phyloP scores from a whole-genome alignment of 2,113 vertebrate genomes.

The Sorex araneus region DNA sequence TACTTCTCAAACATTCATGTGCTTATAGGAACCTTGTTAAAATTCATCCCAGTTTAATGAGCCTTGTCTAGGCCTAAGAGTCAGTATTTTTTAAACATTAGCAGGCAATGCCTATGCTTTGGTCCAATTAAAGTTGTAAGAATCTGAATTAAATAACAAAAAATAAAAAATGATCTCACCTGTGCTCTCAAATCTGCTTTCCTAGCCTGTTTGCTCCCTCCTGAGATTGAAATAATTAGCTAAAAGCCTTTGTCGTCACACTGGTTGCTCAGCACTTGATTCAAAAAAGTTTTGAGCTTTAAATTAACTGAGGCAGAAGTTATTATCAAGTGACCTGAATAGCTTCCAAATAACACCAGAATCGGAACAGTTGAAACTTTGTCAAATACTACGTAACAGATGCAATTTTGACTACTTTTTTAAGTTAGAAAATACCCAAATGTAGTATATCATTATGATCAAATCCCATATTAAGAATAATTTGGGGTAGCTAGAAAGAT shows the following conservation, averaged over 20 bases:
- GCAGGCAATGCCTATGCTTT: not conserved
- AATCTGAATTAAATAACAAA: not conserved
- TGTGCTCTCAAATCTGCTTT: not conserved
- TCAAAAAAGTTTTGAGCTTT: conserved; percentile 60
- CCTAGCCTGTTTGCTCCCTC: not conserved
- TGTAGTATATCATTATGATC: not conserved
- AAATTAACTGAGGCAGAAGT: conserved; percentile 53
- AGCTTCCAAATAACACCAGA: conserved; percentile 24
- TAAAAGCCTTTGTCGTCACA: conserved; percentile 19
- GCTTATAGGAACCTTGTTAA: not conserved
- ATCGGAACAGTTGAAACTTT: conserved; percentile 14
- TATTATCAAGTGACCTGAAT: conserved; percentile 58
- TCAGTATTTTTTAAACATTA: not conserved
- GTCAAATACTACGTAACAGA: not conserved
- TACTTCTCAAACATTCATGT: not conserved
- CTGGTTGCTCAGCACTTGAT: conserved; percentile 41
- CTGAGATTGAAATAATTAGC: conserved; percentile 62
- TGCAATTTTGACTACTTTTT: not conserved
- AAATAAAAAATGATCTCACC: not conserved
- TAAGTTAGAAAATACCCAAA: not conserved
- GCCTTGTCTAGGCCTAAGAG: not conserved
- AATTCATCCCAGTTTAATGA: not conserved
- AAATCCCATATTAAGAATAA: conserved; percentile 49
- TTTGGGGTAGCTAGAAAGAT: too few species aligned
- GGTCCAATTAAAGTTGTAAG: not conserved